Evolutionary conservation across 2,113 vertebrate genomes (phyloP).

Genomic region (Microtus pennsylvanicus): DNA sequence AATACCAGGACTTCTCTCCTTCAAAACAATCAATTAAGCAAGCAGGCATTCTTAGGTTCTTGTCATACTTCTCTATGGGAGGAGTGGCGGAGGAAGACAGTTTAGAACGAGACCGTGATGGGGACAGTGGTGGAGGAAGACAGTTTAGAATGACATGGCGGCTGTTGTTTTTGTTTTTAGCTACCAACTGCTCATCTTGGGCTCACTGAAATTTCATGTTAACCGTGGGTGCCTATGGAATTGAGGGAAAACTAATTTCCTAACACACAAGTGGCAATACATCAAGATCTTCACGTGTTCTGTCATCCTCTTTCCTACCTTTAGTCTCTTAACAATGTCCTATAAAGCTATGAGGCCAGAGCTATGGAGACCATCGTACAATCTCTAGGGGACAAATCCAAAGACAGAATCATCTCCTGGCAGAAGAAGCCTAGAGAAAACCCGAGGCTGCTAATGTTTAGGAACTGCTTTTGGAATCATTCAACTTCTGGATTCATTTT

Average conservation of each 20-base stretch:
- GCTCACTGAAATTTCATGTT: not conserved
- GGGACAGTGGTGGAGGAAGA: not conserved
- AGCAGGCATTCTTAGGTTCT: not conserved
- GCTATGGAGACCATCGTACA: not conserved
- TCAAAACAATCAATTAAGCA: not conserved
- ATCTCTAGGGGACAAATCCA: not conserved
- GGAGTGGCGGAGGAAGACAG: not conserved
- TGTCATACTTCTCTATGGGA: not conserved
- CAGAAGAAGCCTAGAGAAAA: not conserved
- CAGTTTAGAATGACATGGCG: not conserved
- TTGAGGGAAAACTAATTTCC: not conserved
- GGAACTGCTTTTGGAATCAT: not conserved
- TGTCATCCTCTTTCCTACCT: not conserved
- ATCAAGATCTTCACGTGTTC: not conserved
- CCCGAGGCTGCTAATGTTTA: not conserved
- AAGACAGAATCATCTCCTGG: not conserved
- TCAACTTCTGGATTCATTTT: constrained; percentile 6
- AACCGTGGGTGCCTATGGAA: not conserved
- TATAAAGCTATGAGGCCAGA: not conserved
- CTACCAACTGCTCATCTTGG: not conserved
- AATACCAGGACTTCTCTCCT: not conserved
- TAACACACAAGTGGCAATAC: not conserved
- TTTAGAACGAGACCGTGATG: not conserved
- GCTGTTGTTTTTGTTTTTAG: not conserved
- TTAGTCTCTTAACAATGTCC: not conserved